Evolutionary conservation across 2,888 invertebrate species (phyloP), one percentile per base, ranked within the genome.

Genomic region (Sthenelais limicola): DNA sequence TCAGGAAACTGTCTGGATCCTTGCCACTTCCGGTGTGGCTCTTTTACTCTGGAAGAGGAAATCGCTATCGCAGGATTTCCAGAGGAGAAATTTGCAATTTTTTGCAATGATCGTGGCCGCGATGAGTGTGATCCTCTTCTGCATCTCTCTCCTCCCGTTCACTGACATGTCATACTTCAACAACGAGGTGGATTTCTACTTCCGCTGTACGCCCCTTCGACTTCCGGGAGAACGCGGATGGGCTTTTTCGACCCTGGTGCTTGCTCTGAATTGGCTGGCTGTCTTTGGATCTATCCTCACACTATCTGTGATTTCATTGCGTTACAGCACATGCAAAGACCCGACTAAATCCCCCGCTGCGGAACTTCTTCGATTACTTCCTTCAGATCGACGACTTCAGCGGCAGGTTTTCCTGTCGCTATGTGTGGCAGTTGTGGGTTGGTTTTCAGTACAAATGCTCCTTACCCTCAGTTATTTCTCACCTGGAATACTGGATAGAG

Each of bases 221-320:
- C 49, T 71, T 28, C 71, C 71, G 21, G 71, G 71, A 3, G 58
- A 71, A 56, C 58, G 62, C 21, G 62, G 71, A 1, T 71, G 71
- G 71, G 71, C 71, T 1, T 58, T 62, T 30, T 71, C 71, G 0
- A 21, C 71, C 9, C 62, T 71, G 21, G 56, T 71, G 30, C 28
- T 71, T 5, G 28, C 62, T 5, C n/a, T 71, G 48, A 32, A 56
- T 30, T 71, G 71, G 58, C 58, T 71, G 21, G 58, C 52, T 24
- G 18, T 71, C 2, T 47, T 26, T 21, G 30, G 58, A 12, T 43
- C 71, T 5, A 35, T 62, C 58, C 32, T 62, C 12, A 62, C 48
- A 1, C n/a, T 71, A 21, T 28, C 54, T 1, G 26, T 70, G 3
- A 56, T 54, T n/a, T 70, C 70, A 0, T 15, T 70, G 35, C 52